phyloP scores from a whole-genome alignment of 2,113 vertebrate genomes.

The Protobothrops mucrosquamatus region DNA sequence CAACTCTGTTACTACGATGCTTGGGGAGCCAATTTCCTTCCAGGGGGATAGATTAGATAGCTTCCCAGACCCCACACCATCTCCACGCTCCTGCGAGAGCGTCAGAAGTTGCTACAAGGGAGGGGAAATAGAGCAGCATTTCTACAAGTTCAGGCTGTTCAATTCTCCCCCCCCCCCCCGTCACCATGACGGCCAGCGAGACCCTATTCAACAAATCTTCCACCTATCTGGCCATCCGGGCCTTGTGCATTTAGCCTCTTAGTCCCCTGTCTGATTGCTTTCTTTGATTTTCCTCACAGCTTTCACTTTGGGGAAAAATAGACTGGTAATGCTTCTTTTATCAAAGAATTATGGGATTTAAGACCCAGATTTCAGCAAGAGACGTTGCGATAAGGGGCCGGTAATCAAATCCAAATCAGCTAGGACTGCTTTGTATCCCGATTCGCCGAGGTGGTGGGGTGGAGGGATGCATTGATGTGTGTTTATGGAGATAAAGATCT shows the following conservation, averaged over 20 bases:
- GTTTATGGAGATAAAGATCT: constrained; percentile 81
- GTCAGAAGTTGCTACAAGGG: neutral
- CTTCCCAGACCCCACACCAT: neutral
- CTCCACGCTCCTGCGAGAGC: neutral
- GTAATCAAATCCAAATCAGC: constrained; percentile 83
- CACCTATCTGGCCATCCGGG: constrained; percentile 7
- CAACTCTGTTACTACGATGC: neutral
- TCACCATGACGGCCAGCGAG: neutral
- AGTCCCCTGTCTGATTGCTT: constrained; percentile 80
- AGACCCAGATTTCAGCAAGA: constrained; percentile 76
- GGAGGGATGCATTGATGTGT: constrained; percentile 77
- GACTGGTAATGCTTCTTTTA: constrained; percentile 81
- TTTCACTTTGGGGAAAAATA: constrained; percentile 83
- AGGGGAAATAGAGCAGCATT: neutral
- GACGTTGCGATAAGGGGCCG: constrained; percentile 77
- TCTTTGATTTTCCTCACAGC: constrained; percentile 77
- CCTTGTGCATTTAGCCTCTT: constrained; percentile 68
- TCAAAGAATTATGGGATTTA: constrained; percentile 97
- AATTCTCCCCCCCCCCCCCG: constrained; percentile 37
- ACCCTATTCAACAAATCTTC: constrained; percentile 41
- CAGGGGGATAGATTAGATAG: neutral
- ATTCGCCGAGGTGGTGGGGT: constrained; percentile 69
- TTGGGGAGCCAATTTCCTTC: neutral
- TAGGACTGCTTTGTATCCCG: constrained; percentile 77
- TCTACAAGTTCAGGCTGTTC: neutral